Evolutionary conservation across 1,140 invertebrate genomes (phyloP).

Genomic region (Metopolophium dirhodum): DNA sequence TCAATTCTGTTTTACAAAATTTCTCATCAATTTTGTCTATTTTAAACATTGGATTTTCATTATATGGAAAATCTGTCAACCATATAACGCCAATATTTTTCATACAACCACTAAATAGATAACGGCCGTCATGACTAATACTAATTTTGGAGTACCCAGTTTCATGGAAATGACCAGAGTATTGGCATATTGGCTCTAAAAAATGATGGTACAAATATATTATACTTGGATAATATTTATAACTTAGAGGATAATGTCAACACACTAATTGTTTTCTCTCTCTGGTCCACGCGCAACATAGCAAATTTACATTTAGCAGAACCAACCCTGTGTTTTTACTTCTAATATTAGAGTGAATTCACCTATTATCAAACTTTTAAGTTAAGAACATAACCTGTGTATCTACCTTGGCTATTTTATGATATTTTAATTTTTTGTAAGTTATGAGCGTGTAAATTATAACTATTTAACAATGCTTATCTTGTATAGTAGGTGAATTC

Average conservation of each 20-base stretch:
- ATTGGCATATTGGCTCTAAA: neutral
- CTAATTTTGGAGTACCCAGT: constrained; percentile 7
- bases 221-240: neutral
- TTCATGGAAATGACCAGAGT: neutral
- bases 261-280: too few relatives aligned
- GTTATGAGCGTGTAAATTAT: too few relatives aligned
- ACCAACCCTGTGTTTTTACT: too few relatives aligned
- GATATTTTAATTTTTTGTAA: too few relatives aligned
- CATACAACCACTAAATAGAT: constrained; percentile 37
- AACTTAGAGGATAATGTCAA: neutral
- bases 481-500: too few relatives aligned
- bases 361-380: too few relatives aligned
- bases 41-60: neutral
- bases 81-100: neutral
- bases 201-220: neutral
- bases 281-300: too few relatives aligned
- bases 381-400: too few relatives aligned
- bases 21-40: neutral
- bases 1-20: neutral
- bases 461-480: too few relatives aligned
- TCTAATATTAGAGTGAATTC: too few relatives aligned
- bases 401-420: too few relatives aligned
- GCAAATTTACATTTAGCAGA: too few relatives aligned
- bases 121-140: constrained; percentile 18
- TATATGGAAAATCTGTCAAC: neutral